Conservation (phyloP, 2,113 vertebrate genomes). For the Rhinopomastus cyanomelas region DNA sequence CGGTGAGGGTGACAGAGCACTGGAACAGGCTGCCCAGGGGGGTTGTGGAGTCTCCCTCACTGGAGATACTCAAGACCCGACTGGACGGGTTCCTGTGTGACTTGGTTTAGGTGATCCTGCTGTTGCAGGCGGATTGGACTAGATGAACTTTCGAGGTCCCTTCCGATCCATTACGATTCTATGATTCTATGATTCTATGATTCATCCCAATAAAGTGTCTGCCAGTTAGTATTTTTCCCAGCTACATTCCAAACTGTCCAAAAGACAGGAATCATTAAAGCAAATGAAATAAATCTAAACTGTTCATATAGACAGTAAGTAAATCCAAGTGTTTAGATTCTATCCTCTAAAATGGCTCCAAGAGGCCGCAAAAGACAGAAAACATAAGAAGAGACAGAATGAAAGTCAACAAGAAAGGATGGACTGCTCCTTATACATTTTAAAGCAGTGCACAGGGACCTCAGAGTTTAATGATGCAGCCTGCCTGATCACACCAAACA, state of each 20-base stretch:
- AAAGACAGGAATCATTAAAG: neutral
- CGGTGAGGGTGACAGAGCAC: too few species aligned
- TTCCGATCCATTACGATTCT: too few species aligned
- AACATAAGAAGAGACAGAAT: neutral
- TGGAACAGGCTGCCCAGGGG: too few species aligned
- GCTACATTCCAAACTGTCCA: neutral
- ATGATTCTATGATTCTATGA: too few species aligned
- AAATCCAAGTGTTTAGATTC: neutral
- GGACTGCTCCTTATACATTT: neutral
- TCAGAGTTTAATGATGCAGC: neutral
- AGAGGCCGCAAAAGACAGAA: neutral
- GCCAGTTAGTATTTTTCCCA: neutral
- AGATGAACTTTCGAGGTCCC: too few species aligned
- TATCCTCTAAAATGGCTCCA: neutral
- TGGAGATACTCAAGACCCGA: too few species aligned
- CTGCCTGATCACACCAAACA: neutral
- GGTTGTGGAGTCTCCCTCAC: too few species aligned
- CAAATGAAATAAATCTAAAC: neutral
- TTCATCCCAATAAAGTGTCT: too few species aligned
- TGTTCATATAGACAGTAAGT: neutral
- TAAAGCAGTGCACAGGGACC: neutral
- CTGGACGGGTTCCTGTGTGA: too few species aligned
- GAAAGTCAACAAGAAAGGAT: constrained; percentile 4
- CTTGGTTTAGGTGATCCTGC: too few species aligned
- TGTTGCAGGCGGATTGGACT: too few species aligned